Evolutionary conservation across 92 coral and sea anemone genomes (phyloP).

Genomic region (Parazoanthus swiftii): DNA sequence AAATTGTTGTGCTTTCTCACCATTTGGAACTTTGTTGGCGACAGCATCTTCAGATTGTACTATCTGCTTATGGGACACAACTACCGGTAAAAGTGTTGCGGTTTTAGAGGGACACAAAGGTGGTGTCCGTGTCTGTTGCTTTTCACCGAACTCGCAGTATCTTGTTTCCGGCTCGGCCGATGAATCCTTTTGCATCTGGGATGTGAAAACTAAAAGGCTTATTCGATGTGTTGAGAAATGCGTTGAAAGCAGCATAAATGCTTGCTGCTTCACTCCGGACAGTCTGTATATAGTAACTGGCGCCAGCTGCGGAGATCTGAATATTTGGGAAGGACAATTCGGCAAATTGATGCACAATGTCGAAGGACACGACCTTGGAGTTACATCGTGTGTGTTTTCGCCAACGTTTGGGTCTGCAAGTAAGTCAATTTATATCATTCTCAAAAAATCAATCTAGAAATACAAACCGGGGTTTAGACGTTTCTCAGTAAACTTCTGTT

Average conservation of each 20-base stretch:
- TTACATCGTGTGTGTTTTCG: slow-evolving; percentile 83
- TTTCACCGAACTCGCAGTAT: slow-evolving; percentile 88
- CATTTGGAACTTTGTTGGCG: slow-evolving; percentile 93
- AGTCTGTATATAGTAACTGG: slow-evolving; percentile 87
- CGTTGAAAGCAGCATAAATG: slow-evolving; percentile 85
- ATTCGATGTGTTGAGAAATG: slow-evolving; percentile 76
- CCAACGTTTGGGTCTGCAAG: slow-evolving; percentile 99
- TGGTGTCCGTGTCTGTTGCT: slow-evolving; percentile 88
- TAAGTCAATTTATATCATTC: slow-evolving; percentile 45
- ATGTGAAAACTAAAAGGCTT: slow-evolving; percentile 72
- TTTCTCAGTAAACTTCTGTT: background rate
- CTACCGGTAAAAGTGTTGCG: slow-evolving; percentile 74
- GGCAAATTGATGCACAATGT: slow-evolving; percentile 75
- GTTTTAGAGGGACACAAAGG: slow-evolving; percentile 92
- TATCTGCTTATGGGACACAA: slow-evolving; percentile 88
- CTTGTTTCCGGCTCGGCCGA: slow-evolving; percentile 96
- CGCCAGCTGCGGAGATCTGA: slow-evolving; percentile 84
- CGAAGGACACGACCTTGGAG: slow-evolving; percentile 95
- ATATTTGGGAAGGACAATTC: slow-evolving; percentile 83
- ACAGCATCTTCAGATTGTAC: slow-evolving; percentile 96
- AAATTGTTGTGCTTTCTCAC: slow-evolving; percentile 91
- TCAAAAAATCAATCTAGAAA: background rate
- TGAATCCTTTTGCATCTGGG: slow-evolving; percentile 96
- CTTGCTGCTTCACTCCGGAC: slow-evolving; percentile 95
- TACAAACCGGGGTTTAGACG: too few relatives aligned